Evolutionary conservation across 2,888 invertebrate genomes (phyloP).

Genomic region (Cerastis rubricosa): DNA sequence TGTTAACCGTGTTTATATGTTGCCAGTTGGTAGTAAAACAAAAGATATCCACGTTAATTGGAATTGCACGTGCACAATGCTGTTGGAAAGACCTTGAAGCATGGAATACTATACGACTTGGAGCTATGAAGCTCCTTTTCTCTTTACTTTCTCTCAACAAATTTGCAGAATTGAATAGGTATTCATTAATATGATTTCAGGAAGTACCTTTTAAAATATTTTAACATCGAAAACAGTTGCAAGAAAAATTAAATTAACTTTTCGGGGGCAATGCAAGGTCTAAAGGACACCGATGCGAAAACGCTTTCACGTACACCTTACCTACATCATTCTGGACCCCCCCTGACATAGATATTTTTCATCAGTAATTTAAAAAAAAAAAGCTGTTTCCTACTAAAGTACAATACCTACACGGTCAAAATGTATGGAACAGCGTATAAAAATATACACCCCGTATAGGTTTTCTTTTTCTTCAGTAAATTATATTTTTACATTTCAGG

Average conservation of each 20-base stretch:
- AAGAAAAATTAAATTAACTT: not conserved
- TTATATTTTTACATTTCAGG: not conserved
- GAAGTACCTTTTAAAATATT: not conserved
- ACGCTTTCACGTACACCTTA: no score
- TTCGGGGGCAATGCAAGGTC: not conserved
- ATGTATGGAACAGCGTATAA: no score
- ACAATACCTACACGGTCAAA: no score
- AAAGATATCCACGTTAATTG: conserved; percentile 43
- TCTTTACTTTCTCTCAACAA: not conserved
- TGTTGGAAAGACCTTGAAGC: conserved; percentile 13
- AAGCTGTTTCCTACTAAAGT: no score
- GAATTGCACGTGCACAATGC: conserved; percentile 41
- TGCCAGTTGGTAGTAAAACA: conserved; percentile 38
- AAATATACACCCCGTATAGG: no score
- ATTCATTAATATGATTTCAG: not conserved
- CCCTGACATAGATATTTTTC: no score
- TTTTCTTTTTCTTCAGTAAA: not conserved
- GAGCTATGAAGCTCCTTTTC: not conserved
- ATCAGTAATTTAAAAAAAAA: no score
- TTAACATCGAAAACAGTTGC: not conserved
- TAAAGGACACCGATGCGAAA: no score
- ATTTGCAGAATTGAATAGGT: not conserved
- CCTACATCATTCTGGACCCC: no score
- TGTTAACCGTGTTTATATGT: conserved; percentile 11
- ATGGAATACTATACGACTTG: no score